A percentile compares a stretch with the other conserved stretches of the same genome.
Conservation (phyloP, 2,888 invertebrate genomes). For the Strigamia maritima region DNA sequence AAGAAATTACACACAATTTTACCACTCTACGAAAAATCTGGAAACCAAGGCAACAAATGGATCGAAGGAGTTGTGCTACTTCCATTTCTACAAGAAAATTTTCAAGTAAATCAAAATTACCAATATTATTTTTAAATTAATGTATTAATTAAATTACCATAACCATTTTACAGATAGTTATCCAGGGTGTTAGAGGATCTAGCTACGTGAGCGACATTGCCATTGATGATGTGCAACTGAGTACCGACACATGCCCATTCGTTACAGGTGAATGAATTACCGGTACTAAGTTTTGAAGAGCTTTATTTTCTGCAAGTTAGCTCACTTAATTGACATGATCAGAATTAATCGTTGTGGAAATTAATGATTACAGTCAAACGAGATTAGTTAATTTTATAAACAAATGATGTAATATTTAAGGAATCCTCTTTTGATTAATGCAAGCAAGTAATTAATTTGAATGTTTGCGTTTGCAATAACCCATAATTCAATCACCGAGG, state of each 20-base stretch:
- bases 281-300: too few relatives aligned
- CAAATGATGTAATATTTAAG: not conserved
- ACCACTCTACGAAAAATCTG: conserved; percentile 62
- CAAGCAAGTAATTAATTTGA: not conserved
- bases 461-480: not conserved
- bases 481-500: not conserved
- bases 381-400: not conserved
- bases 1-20: conserved; percentile 48
- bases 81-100: conserved; percentile 55
- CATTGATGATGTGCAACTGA: conserved; percentile 71
- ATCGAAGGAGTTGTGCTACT: conserved; percentile 57
- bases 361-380: not conserved
- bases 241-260: conserved; percentile 59
- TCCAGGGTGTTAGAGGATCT: conserved; percentile 68
- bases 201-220: conserved; percentile 73
- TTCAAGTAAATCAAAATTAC: conserved; percentile 56
- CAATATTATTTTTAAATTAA: not conserved
- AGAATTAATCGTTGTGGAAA: not conserved
- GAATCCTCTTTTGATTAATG: conserved; percentile 1
- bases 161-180: conserved; percentile 61
- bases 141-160: not conserved
- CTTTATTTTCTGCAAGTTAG: too few relatives aligned
- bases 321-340: too few relatives aligned
- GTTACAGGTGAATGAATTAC: not conserved
- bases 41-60: conserved; percentile 71